Percentiles rank a stretch among this genome's conserved stretches.
These are phyloP conservation scores for Ginglymostoma cirratum DNA, from an alignment of 2,113 vertebrate genomes.

Conservation along the genomic window DNA sequence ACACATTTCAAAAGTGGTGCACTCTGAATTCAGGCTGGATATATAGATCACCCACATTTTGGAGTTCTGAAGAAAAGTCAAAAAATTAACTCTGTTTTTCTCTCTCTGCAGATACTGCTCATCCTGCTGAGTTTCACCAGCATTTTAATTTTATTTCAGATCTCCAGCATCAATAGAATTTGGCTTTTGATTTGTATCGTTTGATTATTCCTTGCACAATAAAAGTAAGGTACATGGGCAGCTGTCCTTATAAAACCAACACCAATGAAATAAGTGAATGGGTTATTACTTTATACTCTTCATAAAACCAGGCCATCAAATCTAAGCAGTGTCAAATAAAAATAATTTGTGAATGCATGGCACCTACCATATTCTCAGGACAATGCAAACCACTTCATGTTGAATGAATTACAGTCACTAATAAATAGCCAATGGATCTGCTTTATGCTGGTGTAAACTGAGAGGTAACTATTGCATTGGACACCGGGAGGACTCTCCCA, in stretches of 20 bases:
- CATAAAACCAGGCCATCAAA: background rate
- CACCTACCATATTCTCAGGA: background rate
- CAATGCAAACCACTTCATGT: background rate
- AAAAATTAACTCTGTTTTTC: too few relatives aligned
- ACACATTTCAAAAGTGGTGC: background rate
- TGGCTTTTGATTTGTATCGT: background rate
- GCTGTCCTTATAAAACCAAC: background rate
- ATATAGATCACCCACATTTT: background rate
- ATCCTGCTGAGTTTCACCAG: too few relatives aligned
- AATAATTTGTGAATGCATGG: background rate
- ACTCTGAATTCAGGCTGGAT: background rate
- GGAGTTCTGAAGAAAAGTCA: too few relatives aligned
- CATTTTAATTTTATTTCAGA: too few relatives aligned
- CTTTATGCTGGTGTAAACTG: background rate
- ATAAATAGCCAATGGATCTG: background rate
- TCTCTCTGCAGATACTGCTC: too few relatives aligned
- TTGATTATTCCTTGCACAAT: background rate
- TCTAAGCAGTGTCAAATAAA: background rate
- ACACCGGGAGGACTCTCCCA: background rate
- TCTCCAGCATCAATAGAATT: too few relatives aligned
- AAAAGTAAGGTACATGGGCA: background rate
- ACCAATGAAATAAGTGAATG: background rate
- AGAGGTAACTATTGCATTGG: background rate
- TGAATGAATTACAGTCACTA: background rate
- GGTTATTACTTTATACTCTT: background rate